phyloP scores from a whole-genome alignment of 2,797 vertebrate species.

The Apodemus agrarius region DNA sequence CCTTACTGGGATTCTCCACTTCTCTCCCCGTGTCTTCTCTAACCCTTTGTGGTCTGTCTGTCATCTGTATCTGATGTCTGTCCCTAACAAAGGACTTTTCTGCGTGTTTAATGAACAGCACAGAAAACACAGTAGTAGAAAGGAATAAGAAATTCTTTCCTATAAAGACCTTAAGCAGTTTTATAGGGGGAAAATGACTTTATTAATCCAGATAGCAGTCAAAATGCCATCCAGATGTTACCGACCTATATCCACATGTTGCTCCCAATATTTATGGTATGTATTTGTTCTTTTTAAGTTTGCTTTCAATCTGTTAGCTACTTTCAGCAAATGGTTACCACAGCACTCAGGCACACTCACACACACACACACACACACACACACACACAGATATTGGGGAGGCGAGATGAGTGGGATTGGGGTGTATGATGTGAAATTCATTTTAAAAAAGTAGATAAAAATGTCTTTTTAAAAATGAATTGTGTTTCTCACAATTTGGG shows the following conservation, averaged over 20 bases:
- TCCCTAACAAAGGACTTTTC: not conserved
- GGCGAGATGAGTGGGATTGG: not conserved
- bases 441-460: not conserved
- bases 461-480: not conserved
- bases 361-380: not conserved
- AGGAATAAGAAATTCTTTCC: not conserved
- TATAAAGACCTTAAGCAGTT: not conserved
- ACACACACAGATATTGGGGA: not conserved
- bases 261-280: not conserved
- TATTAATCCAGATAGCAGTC: not conserved
- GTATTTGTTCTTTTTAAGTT: not conserved
- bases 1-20: not conserved
- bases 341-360: not conserved
- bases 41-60: not conserved
- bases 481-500: not conserved
- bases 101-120: not conserved
- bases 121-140: not conserved
- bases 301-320: not conserved
- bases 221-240: not conserved
- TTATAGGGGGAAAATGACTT: not conserved
- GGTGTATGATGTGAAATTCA: not conserved
- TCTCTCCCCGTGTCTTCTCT: not conserved
- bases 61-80: not conserved
- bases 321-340: not conserved
- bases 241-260: not conserved